phyloP scores from a whole-genome alignment of 2,888 invertebrate species.

The Hipparchia semele region DNA sequence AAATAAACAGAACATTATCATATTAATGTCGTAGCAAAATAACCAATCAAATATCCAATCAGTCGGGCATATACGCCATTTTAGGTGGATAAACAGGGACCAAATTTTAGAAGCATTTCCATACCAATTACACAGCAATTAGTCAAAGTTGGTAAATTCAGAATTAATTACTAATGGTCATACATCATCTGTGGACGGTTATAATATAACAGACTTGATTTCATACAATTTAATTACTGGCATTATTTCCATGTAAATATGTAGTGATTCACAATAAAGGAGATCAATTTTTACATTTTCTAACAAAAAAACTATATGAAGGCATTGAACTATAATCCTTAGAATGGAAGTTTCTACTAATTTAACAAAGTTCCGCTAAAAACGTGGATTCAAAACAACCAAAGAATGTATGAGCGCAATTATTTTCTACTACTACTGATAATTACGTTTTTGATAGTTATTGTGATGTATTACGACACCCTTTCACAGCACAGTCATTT shows the following conservation, averaged over 20 bases:
- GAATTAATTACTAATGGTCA: constrained; percentile 24
- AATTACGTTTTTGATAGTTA: too few species aligned
- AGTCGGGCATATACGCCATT: constrained; percentile 23
- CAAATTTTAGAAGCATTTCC: constrained; percentile 62
- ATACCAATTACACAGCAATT: constrained; percentile 64
- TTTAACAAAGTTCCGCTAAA: too few species aligned
- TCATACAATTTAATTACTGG: neutral
- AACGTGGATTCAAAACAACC: too few species aligned
- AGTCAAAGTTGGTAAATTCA: constrained; percentile 36
- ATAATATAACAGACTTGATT: constrained; percentile 5
- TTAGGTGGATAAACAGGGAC: constrained; percentile 31
- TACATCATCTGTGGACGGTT: constrained; percentile 17
- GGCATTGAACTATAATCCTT: too few species aligned
- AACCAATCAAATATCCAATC: constrained; percentile 34
- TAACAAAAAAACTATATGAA: too few species aligned
- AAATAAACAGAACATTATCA: constrained; percentile 22
- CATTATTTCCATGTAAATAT: neutral
- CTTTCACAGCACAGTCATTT: too few species aligned
- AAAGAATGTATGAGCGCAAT: too few species aligned
- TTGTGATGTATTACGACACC: too few species aligned
- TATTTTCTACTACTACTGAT: too few species aligned
- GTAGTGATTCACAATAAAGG: neutral
- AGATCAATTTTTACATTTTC: too few species aligned
- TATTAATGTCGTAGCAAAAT: constrained; percentile 26
- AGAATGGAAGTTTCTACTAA: too few species aligned